Evolutionary conservation across 2,888 invertebrate species (phyloP), one percentile per base, ranked within the genome.

Genomic region (Gastracanthus pulcherrimus): DNA sequence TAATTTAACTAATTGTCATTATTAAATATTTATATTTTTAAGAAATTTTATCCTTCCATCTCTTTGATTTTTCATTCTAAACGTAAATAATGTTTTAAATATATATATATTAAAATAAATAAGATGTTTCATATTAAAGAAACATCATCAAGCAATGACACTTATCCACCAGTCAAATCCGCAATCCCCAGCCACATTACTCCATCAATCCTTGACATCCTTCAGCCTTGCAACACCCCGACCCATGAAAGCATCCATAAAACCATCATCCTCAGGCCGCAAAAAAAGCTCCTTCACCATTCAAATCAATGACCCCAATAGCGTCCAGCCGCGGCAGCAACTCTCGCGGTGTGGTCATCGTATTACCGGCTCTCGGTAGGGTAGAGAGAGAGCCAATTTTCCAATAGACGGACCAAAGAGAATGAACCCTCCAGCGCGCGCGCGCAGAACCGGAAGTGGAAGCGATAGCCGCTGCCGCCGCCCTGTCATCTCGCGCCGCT

Each of bases 361-460:
- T 29, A 16, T 6, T 34, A 7, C 29, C 9, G 13, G 41, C 45
- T 13, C 45, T 45, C 13, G 45, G n/a, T 45, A 13, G 62, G 16
- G 60, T 29, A 16, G 19, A 19, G 36, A 34, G 60, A 3, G 45
- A 29, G 79, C 41, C 66, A 81, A 81, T 81, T 81, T 81, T 81
- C 76, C 71, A 71, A 76, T 71, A 71, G 76, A 71, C 71, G 36
- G 55, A 34, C 64, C 80, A 71, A 36, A 76, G 74, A 80, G 70
- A 79, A 79, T 75, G 58, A 70, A 67, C 38, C 45, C 45, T 9
- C 45, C 16, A 13, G 45, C 45, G 55, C 38, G 26, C 67, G 34
- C 41, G 26, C 36, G 60, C 80, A 78, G 80, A 85, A 82, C 84
- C 86, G 86, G 86, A 86, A 86, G 85, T 84, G 74, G 81, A 76